Percentiles rank a stretch among this genome's conserved stretches.
These are phyloP conservation scores for Callorhinus ursinus DNA, from an alignment of 2,113 vertebrate species.

Conservation along the genomic window DNA sequence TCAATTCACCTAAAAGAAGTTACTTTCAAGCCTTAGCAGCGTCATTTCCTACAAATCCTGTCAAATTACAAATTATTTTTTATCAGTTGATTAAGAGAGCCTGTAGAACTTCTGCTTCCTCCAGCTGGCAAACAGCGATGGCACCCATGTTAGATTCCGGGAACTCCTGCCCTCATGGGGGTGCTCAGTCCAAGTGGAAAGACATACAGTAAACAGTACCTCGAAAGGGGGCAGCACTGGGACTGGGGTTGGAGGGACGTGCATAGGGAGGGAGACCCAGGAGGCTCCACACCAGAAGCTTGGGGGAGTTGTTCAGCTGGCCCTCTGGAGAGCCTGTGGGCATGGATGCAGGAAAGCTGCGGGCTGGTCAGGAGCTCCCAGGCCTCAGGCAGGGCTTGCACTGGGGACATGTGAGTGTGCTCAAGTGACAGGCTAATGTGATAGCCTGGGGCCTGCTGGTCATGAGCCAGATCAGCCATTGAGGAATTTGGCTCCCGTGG, in stretches of 20 bases:
- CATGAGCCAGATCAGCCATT: not conserved
- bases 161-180: not conserved
- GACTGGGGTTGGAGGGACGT: not conserved
- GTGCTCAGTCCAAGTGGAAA: not conserved
- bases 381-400: not conserved
- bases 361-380: not conserved
- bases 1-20: conserved; percentile 44
- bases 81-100: not conserved
- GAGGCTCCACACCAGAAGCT: not conserved
- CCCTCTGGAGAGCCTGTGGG: not conserved
- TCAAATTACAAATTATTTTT: conserved; percentile 28
- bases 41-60: conserved; percentile 31
- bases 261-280: not conserved
- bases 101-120: not conserved
- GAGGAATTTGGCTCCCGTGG: not conserved
- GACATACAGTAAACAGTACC: not conserved
- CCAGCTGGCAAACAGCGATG: not conserved
- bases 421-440: not conserved
- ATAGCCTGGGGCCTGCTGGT: not conserved
- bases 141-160: not conserved
- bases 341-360: not conserved
- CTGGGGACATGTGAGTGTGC: not conserved
- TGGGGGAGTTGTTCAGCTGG: not conserved
- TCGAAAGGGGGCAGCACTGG: not conserved
- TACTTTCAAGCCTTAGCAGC: not conserved